These are phyloP conservation scores for Morone chrysops DNA, from an alignment of 2,113 vertebrate genomes.

Conservation along the genomic window DNA sequence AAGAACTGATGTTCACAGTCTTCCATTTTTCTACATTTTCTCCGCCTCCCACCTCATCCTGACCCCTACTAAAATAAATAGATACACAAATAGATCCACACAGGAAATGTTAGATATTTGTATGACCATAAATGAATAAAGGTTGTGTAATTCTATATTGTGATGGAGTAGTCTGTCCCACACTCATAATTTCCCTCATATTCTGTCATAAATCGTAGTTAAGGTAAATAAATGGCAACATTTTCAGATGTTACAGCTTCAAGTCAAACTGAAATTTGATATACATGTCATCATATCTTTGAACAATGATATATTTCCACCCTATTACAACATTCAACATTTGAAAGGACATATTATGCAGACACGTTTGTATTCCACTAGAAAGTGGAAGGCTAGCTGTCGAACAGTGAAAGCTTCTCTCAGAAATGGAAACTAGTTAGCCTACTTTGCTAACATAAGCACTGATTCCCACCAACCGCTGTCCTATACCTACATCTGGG, in stretches of 20 bases:
- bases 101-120: neutral
- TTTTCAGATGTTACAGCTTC: neutral
- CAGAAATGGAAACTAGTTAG: neutral
- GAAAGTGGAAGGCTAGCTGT: neutral
- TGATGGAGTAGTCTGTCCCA: neutral
- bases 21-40: constrained; percentile 4
- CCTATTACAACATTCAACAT: neutral
- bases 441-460: no score
- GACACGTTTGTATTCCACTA: no score
- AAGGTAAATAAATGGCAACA: neutral
- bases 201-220: neutral
- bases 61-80: neutral
- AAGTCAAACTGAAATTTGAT: neutral
- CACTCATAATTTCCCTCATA: neutral
- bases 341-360: neutral
- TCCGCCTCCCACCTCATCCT: neutral
- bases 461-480: neutral
- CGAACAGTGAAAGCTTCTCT: no score
- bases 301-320: neutral
- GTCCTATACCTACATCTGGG: no score
- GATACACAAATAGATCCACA: neutral
- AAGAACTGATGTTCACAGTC: neutral
- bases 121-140: neutral
- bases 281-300: neutral
- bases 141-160: neutral